Percentiles rank a stretch among this genome's conserved stretches.
phyloP scores from a whole-genome alignment of 2,113 vertebrate species.

The Phalacrocorax brasilianus region DNA sequence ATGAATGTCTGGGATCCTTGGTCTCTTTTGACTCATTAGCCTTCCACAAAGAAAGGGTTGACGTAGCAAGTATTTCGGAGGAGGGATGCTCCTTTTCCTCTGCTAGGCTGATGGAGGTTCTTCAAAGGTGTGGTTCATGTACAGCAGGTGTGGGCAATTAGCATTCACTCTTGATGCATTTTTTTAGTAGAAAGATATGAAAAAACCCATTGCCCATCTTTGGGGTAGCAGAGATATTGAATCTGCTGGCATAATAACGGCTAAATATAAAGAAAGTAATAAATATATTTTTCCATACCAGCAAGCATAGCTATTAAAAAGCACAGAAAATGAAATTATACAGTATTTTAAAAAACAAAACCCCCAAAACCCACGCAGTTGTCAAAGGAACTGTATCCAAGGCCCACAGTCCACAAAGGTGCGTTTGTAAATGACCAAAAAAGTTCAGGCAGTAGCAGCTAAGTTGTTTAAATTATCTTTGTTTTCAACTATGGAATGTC shows the following conservation, averaged over 20 bases:
- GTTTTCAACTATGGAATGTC: background rate
- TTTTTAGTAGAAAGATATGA: background rate
- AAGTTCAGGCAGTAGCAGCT: background rate
- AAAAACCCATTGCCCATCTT: background rate
- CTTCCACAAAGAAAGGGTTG: background rate
- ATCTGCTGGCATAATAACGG: background rate
- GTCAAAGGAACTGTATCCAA: background rate
- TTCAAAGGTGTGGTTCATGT: background rate
- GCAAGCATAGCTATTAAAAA: background rate
- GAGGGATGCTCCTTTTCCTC: background rate
- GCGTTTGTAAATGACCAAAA: background rate
- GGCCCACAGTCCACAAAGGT: background rate
- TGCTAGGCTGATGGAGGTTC: background rate
- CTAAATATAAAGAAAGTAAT: background rate
- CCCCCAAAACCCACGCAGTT: fast-evolving
- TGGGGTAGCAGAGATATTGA: background rate
- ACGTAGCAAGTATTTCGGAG: background rate
- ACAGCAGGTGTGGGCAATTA: fast-evolving
- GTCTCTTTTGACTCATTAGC: background rate
- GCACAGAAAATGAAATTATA: background rate
- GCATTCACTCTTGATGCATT: fast-evolving
- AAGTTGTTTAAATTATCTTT: background rate
- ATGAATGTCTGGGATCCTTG: fast-evolving
- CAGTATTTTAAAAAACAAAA: background rate
- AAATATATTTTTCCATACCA: background rate